phyloP scores from a whole-genome alignment of 2,888 invertebrate species.

The Drosophila crucigera region DNA sequence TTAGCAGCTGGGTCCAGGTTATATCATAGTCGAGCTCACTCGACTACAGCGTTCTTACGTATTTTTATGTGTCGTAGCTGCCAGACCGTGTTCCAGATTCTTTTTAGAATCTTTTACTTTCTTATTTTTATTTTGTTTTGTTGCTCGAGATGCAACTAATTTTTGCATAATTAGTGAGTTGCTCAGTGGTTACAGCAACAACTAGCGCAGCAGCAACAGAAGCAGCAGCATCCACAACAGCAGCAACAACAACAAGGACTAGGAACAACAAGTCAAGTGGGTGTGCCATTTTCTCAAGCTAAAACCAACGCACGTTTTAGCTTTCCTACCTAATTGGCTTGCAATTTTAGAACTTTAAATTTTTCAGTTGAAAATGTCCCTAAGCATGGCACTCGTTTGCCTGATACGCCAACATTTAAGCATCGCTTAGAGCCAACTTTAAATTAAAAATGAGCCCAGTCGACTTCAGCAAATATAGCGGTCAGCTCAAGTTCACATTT shows the following conservation, averaged over 20 bases:
- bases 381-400: constrained; percentile 18
- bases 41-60: neutral
- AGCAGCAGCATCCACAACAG: constrained; percentile 26
- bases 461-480: constrained; percentile 31
- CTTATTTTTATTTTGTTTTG: constrained; percentile 3
- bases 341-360: constrained; percentile 34
- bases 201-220: constrained; percentile 35
- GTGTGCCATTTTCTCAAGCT: constrained; percentile 76
- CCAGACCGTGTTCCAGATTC: constrained; percentile 63
- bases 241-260: constrained; percentile 19
- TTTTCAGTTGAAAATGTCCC: constrained; percentile 25
- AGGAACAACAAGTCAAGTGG: constrained; percentile 68
- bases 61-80: constrained; percentile 44
- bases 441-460: constrained; percentile 35
- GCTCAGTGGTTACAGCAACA: constrained; percentile 64
- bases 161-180: constrained; percentile 78
- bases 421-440: constrained; percentile 31
- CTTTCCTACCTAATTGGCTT: constrained; percentile 64
- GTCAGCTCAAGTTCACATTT: constrained; percentile 45
- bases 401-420: constrained; percentile 41
- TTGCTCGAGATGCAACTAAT: constrained; percentile 63
- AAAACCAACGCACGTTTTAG: constrained; percentile 51
- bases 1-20: neutral
- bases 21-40: neutral
- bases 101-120: constrained; percentile 45